Conservation (phyloP, 2,797 vertebrate species). For the Pyrocephalus nanus region DNA sequence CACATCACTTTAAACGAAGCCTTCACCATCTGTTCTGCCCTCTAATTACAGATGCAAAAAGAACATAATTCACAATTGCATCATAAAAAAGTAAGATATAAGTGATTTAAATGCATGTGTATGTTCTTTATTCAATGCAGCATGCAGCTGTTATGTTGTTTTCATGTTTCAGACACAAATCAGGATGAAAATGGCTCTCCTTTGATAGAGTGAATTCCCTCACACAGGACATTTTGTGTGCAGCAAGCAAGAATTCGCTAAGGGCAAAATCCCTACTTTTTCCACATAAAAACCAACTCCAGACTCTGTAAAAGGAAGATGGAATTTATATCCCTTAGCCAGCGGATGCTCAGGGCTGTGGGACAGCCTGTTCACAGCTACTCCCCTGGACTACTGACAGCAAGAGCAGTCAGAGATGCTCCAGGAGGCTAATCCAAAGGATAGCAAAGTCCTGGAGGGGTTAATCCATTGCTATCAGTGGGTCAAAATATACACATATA, state of each 20-base stretch:
- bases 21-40: conserved; percentile 84
- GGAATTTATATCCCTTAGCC: conserved; percentile 22
- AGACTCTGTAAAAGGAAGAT: neutral
- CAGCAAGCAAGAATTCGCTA: neutral
- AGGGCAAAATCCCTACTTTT: conserved; percentile 34
- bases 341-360: neutral
- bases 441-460: conserved; percentile 5
- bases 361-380: neutral
- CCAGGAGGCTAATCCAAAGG: neutral
- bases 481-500: neutral
- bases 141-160: conserved; percentile 83
- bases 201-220: conserved; percentile 64
- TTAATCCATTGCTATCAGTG: conserved; percentile 9
- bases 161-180: conserved; percentile 82
- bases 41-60: conserved; percentile 86
- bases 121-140: conserved; percentile 83
- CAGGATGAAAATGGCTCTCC: conserved; percentile 74
- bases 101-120: conserved; percentile 85
- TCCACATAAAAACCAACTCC: neutral
- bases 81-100: conserved; percentile 85
- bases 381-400: neutral
- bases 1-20: conserved; percentile 83
- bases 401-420: neutral
- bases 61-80: conserved; percentile 83
- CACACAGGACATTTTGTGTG: conserved; percentile 49